Conservation (phyloP, 2,113 vertebrate genomes). For the Camarhynchus parvulus region DNA sequence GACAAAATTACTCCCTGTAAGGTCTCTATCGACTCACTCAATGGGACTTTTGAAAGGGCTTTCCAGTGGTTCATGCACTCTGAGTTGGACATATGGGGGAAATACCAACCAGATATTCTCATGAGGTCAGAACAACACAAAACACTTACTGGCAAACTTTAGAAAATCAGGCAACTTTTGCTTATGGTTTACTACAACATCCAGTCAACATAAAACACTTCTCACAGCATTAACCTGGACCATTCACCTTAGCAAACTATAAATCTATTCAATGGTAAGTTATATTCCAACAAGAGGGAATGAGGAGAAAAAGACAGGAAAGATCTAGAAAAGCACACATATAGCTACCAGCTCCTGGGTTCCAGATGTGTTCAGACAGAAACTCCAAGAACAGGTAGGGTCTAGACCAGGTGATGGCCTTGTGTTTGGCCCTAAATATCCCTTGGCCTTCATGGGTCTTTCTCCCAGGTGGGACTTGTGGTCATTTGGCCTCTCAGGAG, state of each 20-base stretch:
- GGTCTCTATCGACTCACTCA: background rate
- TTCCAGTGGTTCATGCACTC: background rate
- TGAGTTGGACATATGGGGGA: accelerated
- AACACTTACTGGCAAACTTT: background rate
- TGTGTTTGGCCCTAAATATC: accelerated
- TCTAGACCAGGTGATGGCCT: background rate
- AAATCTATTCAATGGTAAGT: accelerated
- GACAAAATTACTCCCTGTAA: background rate
- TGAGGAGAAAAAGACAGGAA: background rate
- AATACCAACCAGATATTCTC: background rate
- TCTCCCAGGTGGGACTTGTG: background rate
- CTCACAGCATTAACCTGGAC: background rate
- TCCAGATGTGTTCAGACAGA: background rate
- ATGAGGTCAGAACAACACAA: background rate
- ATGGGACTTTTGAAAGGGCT: background rate
- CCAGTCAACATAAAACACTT: no score
- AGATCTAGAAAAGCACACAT: background rate
- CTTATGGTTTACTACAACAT: background rate
- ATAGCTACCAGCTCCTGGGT: background rate
- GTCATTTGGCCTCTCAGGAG: background rate
- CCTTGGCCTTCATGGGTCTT: no score
- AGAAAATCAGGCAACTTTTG: background rate
- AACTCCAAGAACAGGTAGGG: background rate
- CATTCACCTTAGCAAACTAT: background rate
- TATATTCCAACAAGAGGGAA: background rate